Percentiles rank a stretch among this genome's conserved stretches.
phyloP scores from a whole-genome alignment of 2,113 vertebrate genomes.

The Plecotus auritus region DNA sequence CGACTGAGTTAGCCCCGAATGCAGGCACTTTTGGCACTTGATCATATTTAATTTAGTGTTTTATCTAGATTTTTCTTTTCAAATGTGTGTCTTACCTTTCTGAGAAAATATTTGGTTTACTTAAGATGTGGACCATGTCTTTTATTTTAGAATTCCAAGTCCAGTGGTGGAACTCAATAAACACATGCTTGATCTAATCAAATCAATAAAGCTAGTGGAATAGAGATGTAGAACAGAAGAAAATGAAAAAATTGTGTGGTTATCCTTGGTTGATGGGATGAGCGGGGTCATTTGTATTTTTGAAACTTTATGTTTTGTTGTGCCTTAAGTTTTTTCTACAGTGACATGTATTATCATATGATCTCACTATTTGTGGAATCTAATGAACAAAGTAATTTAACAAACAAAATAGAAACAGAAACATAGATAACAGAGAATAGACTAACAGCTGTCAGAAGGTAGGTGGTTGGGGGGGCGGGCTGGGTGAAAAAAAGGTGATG shows the following conservation, averaged over 20 bases:
- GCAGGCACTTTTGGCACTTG: neutral
- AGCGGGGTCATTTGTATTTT: neutral
- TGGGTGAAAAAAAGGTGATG: neutral
- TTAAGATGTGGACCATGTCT: neutral
- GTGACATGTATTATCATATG: neutral
- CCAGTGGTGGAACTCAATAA: neutral
- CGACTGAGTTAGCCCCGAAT: neutral
- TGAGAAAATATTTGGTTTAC: neutral
- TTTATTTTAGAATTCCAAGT: neutral
- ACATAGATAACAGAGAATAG: neutral
- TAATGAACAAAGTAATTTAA: neutral
- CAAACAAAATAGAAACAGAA: neutral
- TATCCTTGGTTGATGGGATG: neutral
- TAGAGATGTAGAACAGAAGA: neutral
- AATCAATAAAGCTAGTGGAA: neutral
- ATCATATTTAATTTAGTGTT: neutral
- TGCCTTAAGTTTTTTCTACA: neutral
- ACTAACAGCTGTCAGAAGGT: neutral
- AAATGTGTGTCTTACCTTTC: neutral
- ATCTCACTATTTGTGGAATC: neutral
- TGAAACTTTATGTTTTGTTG: neutral
- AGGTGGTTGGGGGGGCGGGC: fast-evolving
- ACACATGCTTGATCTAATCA: neutral
- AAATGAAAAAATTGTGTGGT: neutral
- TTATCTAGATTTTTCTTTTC: neutral